phyloP scores from a whole-genome alignment of 2,888 invertebrate genomes.

The Colletes collaris region DNA sequence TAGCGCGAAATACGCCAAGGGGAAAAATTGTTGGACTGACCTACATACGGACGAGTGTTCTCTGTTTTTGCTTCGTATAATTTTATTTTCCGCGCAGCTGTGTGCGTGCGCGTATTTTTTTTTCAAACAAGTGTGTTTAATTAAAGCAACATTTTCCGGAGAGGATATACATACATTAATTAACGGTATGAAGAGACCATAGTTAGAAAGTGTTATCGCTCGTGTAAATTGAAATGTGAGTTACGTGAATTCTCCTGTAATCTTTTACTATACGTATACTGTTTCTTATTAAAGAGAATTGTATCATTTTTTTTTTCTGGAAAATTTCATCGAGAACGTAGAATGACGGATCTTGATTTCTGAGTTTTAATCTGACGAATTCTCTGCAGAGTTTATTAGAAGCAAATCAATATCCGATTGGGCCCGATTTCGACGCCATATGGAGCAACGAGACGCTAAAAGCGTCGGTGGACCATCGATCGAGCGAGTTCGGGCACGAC shows the following conservation, averaged over 20 bases:
- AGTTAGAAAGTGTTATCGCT: constrained; percentile 1
- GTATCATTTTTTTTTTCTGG: too few species aligned
- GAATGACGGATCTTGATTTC: too few species aligned
- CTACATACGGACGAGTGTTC: constrained; percentile 29
- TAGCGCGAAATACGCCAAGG: background rate
- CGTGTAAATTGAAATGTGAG: constrained; percentile 18
- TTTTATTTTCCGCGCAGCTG: constrained; percentile 18
- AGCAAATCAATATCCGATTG: background rate
- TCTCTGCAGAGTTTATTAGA: too few species aligned
- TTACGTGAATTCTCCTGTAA: background rate
- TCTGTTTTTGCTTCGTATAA: constrained; percentile 12
- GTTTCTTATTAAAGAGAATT: too few species aligned
- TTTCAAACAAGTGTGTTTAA: constrained; percentile 27
- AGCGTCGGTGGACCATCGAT: constrained; percentile 29
- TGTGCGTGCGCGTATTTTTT: constrained; percentile 10
- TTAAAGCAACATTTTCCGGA: constrained; percentile 18
- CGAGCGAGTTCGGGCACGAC: constrained; percentile 7
- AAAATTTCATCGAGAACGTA: too few species aligned
- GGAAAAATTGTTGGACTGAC: constrained; percentile 35
- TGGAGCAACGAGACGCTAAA: background rate
- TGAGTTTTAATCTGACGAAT: too few species aligned
- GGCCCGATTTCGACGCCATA: background rate
- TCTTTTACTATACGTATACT: too few species aligned
- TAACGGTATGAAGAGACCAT: constrained; percentile 16
- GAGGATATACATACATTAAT: constrained; percentile 21